A percentile compares a stretch with the other conserved stretches of the same genome.
phyloP scores from a whole-genome alignment of 2,888 invertebrate species.

The Cephus rjabovi region DNA sequence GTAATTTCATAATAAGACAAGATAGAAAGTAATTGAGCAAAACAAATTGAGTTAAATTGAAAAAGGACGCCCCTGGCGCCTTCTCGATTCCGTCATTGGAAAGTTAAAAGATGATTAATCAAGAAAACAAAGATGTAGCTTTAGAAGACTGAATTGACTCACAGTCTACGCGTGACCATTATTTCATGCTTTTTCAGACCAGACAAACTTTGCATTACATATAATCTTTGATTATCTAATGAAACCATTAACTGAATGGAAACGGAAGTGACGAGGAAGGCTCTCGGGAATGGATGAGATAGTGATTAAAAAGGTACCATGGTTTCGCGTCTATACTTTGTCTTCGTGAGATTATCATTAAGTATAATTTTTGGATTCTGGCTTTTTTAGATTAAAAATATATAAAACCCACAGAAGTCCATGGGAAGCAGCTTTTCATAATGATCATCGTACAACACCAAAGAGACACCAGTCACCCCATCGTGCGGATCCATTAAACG shows the following conservation, averaged over 20 bases:
- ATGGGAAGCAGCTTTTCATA: background rate
- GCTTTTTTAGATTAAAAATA: background rate
- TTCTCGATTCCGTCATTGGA: background rate
- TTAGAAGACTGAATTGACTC: background rate
- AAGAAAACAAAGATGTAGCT: background rate
- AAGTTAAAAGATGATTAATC: background rate
- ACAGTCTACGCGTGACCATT: background rate
- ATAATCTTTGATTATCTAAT: background rate
- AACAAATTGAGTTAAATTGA: background rate
- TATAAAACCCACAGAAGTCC: background rate
- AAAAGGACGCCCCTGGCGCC: background rate
- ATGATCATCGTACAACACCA: background rate
- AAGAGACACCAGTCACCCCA: background rate
- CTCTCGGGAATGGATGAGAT: background rate
- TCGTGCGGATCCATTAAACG: background rate
- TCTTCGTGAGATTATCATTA: background rate
- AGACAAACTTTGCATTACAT: background rate
- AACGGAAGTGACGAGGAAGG: background rate
- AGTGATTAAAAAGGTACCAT: background rate
- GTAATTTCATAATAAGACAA: background rate
- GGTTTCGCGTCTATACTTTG: background rate
- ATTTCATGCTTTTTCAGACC: background rate
- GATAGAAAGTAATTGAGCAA: background rate
- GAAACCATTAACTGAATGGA: background rate
- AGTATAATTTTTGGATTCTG: background rate